Evolutionary conservation across 2,888 invertebrate species (phyloP).

Genomic region (Leptinotarsa haldemani): DNA sequence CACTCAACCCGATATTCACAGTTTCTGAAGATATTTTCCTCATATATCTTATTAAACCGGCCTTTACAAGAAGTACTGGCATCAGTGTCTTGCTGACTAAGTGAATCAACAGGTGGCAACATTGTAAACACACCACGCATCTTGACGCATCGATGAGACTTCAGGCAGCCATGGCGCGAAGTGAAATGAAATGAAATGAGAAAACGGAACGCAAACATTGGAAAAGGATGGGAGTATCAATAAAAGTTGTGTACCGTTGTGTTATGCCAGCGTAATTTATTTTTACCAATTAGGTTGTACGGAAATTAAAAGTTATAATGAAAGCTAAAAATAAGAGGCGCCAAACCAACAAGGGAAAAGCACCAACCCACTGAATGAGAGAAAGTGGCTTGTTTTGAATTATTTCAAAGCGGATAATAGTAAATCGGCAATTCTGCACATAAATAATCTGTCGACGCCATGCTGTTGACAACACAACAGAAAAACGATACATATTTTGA

Average conservation of each 20-base stretch:
- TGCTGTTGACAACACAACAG: conserved; percentile 27
- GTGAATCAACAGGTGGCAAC: conserved; percentile 60
- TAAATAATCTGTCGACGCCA: conserved; percentile 17
- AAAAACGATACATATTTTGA: conserved; percentile 24
- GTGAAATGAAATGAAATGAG: conserved; percentile 13
- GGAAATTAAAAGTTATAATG: conserved; percentile 24
- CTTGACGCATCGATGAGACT: conserved; percentile 39
- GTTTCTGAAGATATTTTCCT: no score
- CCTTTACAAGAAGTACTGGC: conserved; percentile 51
- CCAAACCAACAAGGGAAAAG: conserved; percentile 17
- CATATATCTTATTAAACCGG: conserved; percentile 45
- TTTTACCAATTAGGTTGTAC: conserved; percentile 25
- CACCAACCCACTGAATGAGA: conserved; percentile 20
- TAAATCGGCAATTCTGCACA: conserved; percentile 9
- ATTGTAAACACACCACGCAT: conserved; percentile 51
- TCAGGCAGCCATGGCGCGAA: conserved; percentile 11
- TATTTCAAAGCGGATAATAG: background rate
- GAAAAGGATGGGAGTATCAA: conserved; percentile 8
- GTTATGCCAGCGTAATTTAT: conserved; percentile 26
- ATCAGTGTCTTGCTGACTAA: conserved; percentile 56
- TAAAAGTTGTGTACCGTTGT: conserved; percentile 25
- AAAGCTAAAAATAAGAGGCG: conserved; percentile 30
- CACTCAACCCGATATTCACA: no score
- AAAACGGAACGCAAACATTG: background rate
- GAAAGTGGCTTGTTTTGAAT: conserved; percentile 23